These are phyloP conservation scores for Loriculus beryllinus DNA, from an alignment of 2,797 vertebrate species.

Conservation along the genomic window DNA sequence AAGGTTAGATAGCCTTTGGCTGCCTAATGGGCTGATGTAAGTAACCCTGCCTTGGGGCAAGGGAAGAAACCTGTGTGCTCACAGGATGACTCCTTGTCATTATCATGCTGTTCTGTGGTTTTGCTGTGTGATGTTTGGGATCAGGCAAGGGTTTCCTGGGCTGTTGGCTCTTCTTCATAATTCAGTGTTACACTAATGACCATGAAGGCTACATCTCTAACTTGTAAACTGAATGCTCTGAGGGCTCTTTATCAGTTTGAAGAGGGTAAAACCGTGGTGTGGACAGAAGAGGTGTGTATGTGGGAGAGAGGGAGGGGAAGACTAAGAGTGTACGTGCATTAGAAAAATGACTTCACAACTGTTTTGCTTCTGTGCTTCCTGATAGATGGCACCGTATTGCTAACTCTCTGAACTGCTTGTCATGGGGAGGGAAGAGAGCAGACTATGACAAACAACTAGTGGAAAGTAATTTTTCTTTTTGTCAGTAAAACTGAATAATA, in stretches of 20 bases:
- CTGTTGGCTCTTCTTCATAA: background rate
- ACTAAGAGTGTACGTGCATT: background rate
- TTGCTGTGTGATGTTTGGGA: background rate
- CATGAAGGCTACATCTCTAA: background rate
- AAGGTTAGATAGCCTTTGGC: background rate
- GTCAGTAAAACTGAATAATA: slow-evolving; percentile 42
- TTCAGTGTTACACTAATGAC: background rate
- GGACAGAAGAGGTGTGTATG: background rate
- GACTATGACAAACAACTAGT: slow-evolving; percentile 21
- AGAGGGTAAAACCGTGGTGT: background rate
- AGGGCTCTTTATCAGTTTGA: background rate
- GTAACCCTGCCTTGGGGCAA: background rate
- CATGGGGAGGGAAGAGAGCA: background rate
- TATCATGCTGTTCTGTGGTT: background rate
- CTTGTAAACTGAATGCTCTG: background rate
- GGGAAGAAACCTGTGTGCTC: accelerated
- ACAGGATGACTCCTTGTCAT: accelerated
- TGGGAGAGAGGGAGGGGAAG: background rate
- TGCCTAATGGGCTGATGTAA: background rate
- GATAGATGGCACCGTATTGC: slow-evolving; percentile 34
- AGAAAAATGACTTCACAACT: background rate
- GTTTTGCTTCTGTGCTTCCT: background rate
- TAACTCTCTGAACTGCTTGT: slow-evolving; percentile 17
- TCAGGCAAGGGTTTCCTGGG: background rate
- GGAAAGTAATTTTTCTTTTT: slow-evolving; percentile 52